Conservation (phyloP, 2,797 vertebrate species). For the Pipistrellus nathusii region DNA sequence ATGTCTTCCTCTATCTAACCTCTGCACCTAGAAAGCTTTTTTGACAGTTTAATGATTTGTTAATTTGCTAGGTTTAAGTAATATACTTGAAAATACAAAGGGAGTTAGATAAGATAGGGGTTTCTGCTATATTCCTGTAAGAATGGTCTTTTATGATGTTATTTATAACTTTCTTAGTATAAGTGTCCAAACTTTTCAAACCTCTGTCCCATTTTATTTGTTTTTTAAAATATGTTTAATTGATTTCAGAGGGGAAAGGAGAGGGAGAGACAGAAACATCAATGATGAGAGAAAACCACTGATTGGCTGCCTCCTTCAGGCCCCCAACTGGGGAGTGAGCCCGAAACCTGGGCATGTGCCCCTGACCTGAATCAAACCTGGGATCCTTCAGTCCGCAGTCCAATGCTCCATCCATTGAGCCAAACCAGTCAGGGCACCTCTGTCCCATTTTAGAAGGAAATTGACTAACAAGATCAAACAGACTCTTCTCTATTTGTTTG, state of each 20-base stretch:
- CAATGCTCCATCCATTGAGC: too few relatives aligned
- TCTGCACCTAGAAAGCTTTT: not conserved
- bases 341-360: too few relatives aligned
- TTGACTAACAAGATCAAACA: constrained; percentile 44
- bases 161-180: constrained; percentile 55
- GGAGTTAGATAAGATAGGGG: not conserved
- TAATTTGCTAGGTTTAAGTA: constrained; percentile 61
- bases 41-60: constrained; percentile 49
- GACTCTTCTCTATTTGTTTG: constrained; percentile 48
- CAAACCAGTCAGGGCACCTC: not conserved
- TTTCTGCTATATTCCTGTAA: constrained; percentile 47
- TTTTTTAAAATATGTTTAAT: too few relatives aligned
- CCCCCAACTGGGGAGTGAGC: too few relatives aligned
- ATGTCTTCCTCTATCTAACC: too few relatives aligned
- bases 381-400: too few relatives aligned
- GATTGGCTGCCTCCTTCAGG: too few relatives aligned
- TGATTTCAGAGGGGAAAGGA: too few relatives aligned
- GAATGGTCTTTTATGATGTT: constrained; percentile 54
- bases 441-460: constrained; percentile 56
- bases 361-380: too few relatives aligned
- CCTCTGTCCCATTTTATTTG: not conserved
- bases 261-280: too few relatives aligned
- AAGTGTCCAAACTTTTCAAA: constrained; percentile 43
- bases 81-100: constrained; percentile 28
- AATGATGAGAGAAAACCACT: too few relatives aligned